Conservation (phyloP, 2,797 vertebrate genomes). For the Lithobates sylvaticus region DNA sequence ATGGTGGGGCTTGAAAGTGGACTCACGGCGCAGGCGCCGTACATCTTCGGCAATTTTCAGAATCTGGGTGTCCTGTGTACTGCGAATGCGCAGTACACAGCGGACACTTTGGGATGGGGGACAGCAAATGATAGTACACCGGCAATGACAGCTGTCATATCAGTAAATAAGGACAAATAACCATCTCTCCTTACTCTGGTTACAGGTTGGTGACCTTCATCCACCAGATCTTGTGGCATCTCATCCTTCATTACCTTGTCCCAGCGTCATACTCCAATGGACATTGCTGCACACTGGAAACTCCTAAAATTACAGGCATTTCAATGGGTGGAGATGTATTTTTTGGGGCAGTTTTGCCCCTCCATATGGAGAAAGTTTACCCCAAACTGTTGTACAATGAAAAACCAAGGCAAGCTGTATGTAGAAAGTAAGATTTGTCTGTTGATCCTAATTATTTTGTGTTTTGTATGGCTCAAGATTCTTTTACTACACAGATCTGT, state of each 20-base stretch:
- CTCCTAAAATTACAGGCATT: constrained; percentile 27
- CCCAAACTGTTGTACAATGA: constrained; percentile 17
- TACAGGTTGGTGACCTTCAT: constrained; percentile 21
- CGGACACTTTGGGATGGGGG: too few relatives aligned
- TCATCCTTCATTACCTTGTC: constrained; percentile 40
- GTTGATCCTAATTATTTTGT: background rate
- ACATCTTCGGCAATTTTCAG: too few relatives aligned
- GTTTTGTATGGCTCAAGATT: background rate
- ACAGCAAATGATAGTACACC: too few relatives aligned
- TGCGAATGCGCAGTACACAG: too few relatives aligned
- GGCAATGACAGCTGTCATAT: too few relatives aligned
- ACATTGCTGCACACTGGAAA: constrained; percentile 19
- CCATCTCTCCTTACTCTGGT: background rate
- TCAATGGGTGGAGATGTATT: background rate
- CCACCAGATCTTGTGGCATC: constrained; percentile 28
- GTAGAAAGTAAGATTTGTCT: constrained; percentile 32
- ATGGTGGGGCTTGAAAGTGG: too few relatives aligned
- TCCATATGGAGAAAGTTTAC: constrained; percentile 28
- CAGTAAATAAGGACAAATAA: too few relatives aligned
- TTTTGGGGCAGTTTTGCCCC: constrained; percentile 29
- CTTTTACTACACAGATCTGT: too few relatives aligned
- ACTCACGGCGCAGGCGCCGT: too few relatives aligned
- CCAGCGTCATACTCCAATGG: constrained; percentile 24
- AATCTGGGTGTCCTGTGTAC: too few relatives aligned
- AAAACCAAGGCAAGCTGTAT: constrained; percentile 4